Evolutionary conservation across 2,113 vertebrate species (phyloP).

Genomic region (Apistogramma diplotaenia): DNA sequence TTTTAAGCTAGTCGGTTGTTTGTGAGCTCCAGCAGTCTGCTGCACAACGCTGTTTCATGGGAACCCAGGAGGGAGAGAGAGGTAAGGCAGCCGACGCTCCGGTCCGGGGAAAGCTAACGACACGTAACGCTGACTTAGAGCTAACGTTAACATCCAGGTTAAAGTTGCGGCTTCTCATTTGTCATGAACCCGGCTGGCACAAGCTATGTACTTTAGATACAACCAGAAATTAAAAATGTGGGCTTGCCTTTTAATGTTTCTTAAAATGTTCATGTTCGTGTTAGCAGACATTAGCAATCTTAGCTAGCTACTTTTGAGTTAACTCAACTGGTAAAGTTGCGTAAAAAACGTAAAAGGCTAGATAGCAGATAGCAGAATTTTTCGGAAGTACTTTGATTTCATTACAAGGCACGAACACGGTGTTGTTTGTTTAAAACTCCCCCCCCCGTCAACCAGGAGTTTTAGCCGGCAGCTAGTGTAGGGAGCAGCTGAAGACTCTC

Average conservation of each 20-base stretch:
- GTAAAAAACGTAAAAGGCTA: background rate
- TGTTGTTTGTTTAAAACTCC: background rate
- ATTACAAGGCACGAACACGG: background rate
- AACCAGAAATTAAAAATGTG: accelerated
- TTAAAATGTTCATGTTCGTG: background rate
- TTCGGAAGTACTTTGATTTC: accelerated
- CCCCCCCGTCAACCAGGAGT: background rate
- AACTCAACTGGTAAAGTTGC: slow-evolving; percentile 1
- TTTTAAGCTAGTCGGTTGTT: background rate
- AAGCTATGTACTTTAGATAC: accelerated
- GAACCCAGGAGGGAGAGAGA: slow-evolving; percentile 75
- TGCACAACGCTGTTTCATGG: slow-evolving; percentile 71
- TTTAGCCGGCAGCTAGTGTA: background rate
- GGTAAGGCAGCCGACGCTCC: slow-evolving; percentile 57
- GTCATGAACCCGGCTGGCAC: background rate
- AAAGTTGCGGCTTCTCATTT: background rate
- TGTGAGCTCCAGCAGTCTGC: slow-evolving; percentile 3
- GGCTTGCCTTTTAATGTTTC: background rate
- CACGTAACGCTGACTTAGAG: slow-evolving; percentile 47
- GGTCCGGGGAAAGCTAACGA: slow-evolving; percentile 39
- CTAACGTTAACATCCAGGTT: slow-evolving; percentile 14
- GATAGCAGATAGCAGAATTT: background rate
- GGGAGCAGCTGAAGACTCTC: background rate
- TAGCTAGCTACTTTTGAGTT: slow-evolving; percentile 23
- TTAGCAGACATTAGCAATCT: slow-evolving; percentile 16